phyloP scores from a whole-genome alignment of 2,888 invertebrate genomes.

The Orthonychiurus folsomi region DNA sequence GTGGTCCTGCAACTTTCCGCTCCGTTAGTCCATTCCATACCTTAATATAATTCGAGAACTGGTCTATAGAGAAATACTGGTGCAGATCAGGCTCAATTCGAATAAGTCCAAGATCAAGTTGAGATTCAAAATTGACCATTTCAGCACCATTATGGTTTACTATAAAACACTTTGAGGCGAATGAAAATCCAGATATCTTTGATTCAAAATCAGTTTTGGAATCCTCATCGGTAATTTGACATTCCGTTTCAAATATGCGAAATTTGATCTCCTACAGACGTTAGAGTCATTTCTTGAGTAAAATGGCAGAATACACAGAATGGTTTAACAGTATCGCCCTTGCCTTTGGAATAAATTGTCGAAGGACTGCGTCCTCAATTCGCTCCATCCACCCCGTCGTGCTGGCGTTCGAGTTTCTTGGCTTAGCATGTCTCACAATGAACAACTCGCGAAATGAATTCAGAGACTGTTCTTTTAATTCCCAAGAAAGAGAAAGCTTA shows the following conservation, averaged over 20 bases:
- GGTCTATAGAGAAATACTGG: constrained; percentile 38
- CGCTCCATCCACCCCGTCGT: constrained; percentile 21
- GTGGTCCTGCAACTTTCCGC: neutral
- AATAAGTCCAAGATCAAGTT: constrained; percentile 38
- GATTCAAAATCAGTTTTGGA: constrained; percentile 37
- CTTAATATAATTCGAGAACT: constrained; percentile 40
- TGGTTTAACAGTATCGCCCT: neutral
- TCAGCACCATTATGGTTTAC: constrained; percentile 27
- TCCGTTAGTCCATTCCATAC: too few species aligned
- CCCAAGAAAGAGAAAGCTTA: constrained; percentile 33
- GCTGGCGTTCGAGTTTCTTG: neutral
- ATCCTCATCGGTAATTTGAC: constrained; percentile 34
- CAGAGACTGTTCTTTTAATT: constrained; percentile 35
- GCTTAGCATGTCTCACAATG: neutral
- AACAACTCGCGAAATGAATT: constrained; percentile 26
- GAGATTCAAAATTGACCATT: constrained; percentile 36
- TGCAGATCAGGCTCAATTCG: constrained; percentile 39
- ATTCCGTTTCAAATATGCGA: constrained; percentile 39
- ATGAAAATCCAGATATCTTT: constrained; percentile 36
- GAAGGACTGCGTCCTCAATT: constrained; percentile 35
- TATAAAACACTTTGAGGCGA: constrained; percentile 37
- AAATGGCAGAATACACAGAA: constrained; percentile 4
- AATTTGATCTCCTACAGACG: constrained; percentile 35
- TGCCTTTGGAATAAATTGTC: constrained; percentile 39
- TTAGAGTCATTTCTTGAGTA: too few species aligned